Percentiles rank a stretch among this genome's conserved stretches.
These are phyloP conservation scores for Spicauda simplicius DNA, from an alignment of 2,888 invertebrate species.

Conservation along the genomic window DNA sequence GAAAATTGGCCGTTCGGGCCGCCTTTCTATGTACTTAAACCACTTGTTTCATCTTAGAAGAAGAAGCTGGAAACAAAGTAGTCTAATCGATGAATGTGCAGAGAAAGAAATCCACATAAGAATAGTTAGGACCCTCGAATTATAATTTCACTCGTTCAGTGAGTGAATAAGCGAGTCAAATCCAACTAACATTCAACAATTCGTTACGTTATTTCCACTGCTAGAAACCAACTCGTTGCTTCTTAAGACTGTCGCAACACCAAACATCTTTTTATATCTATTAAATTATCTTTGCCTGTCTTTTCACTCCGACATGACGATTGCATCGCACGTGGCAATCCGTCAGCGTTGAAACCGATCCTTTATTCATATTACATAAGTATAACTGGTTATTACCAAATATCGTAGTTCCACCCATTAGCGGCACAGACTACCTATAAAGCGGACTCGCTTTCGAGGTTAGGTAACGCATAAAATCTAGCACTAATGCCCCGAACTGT, in stretches of 20 bases:
- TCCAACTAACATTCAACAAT: neutral
- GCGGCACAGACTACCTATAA: slow-evolving; percentile 15
- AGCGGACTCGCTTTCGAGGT: slow-evolving; percentile 17
- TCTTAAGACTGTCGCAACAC: neutral
- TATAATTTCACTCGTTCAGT: neutral
- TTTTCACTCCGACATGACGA: neutral
- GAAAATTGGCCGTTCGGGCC: neutral
- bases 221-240: neutral
- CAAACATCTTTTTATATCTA: neutral
- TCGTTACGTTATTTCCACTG: neutral
- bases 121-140: neutral
- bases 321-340: neutral
- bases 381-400: slow-evolving; percentile 66
- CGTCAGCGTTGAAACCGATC: slow-evolving; percentile 44
- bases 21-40: neutral
- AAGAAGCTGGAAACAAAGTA: neutral
- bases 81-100: neutral
- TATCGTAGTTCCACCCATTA: slow-evolving; percentile 45
- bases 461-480: slow-evolving; percentile 25
- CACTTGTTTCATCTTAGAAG: neutral
- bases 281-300: neutral
- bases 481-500: slow-evolving; percentile 7
- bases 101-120: neutral
- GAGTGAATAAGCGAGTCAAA: neutral
- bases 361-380: slow-evolving; percentile 57